Base-by-base conservation (phyloP, 2,797 vertebrate species). In the Myiotriccus ornatus region DNA sequence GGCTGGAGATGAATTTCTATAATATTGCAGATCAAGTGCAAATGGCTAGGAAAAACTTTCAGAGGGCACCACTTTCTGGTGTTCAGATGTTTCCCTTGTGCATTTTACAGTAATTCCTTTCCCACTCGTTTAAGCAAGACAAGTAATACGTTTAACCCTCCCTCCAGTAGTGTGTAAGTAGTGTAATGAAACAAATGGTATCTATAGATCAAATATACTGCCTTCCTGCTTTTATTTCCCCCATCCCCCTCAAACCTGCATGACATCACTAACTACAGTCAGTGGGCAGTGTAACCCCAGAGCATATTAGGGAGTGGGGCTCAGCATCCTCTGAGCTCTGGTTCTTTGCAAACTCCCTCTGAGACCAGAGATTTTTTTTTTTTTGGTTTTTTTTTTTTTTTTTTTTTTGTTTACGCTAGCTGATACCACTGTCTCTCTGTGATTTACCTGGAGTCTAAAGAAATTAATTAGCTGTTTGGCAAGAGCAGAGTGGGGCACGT, bases 11-110 rank as follows among this genome's bases (percentile, higher is more conserved):
- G 28, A 49, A 87, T 94, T 69, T 79, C 64, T 80, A 22, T 74
- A 64, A 69, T 84, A 76, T 75, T 55, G 41, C 43, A 76, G 81
- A 57, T 83, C 64, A 44, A 49, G 59, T 68, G 50, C n/a, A 34
- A 84, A 65, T 59, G 59, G 44, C 34, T 80, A 32, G 39, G 60
- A 78, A 81, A 92, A 94, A 93, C 91, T 96, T 96, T 81, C 10
- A 57, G 60, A 92, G 71, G 41, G 81, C 85, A 62, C 73, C 15
- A n/a, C 55, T 95, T 87, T 53, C 15, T 30, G 13, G 15, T 64
- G 47, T 85, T 93, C 32, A 59, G 65, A 52, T 63, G 23, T 62
- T 85, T 92, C 74, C 84, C 59, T 47, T 47, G 34, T 84, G 68
- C 15, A 41, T 93, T 89, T 87, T 83, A 39, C 44, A 63, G 70